Evolutionary conservation across 2,888 invertebrate genomes (phyloP).

Genomic region (Chrysolina americana): DNA sequence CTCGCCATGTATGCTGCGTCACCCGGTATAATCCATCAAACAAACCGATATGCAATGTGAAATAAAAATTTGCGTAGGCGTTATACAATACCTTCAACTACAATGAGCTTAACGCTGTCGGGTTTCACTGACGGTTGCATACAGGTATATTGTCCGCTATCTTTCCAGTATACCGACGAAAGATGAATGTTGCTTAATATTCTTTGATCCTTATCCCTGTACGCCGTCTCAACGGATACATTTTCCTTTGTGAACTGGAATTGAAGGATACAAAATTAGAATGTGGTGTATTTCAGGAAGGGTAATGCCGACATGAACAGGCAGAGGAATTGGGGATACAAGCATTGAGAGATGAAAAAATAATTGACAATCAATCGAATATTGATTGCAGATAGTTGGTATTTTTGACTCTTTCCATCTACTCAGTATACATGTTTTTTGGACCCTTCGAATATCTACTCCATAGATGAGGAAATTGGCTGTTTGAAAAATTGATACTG

Average conservation of each 20-base stretch:
- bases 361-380: not conserved
- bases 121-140: constrained; percentile 74
- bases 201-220: constrained; percentile 71
- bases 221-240: constrained; percentile 75
- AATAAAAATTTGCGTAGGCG: not conserved
- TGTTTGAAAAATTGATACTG: too few relatives aligned
- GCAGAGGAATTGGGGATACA: not conserved
- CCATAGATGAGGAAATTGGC: too few relatives aligned
- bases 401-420: not conserved
- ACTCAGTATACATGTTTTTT: too few relatives aligned
- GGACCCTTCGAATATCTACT: too few relatives aligned
- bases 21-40: not conserved
- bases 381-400: too few relatives aligned
- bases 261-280: not conserved
- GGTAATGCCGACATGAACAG: not conserved
- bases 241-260: constrained; percentile 46
- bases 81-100: constrained; percentile 74
- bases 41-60: not conserved
- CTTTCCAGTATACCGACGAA: constrained; percentile 72
- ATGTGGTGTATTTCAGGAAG: not conserved
- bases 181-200: constrained; percentile 76
- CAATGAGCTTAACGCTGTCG: constrained; percentile 75
- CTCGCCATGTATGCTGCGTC: too few relatives aligned
- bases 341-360: not conserved
- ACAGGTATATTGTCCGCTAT: constrained; percentile 78